Conservation (phyloP, 2,797 vertebrate genomes). For the Sebastes ruberrimus region DNA sequence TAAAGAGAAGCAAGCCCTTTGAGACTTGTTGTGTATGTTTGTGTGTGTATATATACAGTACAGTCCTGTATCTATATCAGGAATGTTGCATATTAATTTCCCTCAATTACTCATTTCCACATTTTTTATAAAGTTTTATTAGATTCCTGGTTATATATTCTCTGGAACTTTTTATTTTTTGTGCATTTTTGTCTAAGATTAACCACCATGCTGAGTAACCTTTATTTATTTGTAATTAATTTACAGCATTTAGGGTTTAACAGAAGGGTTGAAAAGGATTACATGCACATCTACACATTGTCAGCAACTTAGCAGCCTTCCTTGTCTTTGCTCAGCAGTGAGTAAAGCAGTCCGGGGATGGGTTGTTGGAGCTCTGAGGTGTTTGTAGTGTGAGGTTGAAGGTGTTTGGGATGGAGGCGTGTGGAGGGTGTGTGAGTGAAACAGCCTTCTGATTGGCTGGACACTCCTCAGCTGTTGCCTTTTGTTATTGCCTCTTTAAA, state of each 20-base stretch:
- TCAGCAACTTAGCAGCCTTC: not conserved
- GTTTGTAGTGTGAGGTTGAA: slow-evolving; percentile 18
- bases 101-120: not conserved
- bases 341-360: not conserved
- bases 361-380: not conserved
- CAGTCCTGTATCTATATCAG: not conserved
- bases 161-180: not conserved
- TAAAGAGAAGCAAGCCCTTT: not conserved
- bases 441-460: slow-evolving; percentile 58
- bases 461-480: not conserved
- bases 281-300: not conserved
- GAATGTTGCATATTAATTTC: not conserved
- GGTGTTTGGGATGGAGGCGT: slow-evolving; percentile 30
- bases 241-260: not conserved
- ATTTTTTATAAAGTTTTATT: not conserved
- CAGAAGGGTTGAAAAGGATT: not conserved
- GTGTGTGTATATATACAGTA: not conserved
- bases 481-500: slow-evolving; percentile 16
- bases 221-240: not conserved
- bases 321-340: not conserved
- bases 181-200: not conserved
- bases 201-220: not conserved
- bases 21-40: not conserved
- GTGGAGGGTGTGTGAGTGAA: slow-evolving; percentile 56
- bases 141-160: not conserved